Evolutionary conservation across 2,113 vertebrate genomes (phyloP).

Genomic region (Macrotus californicus): DNA sequence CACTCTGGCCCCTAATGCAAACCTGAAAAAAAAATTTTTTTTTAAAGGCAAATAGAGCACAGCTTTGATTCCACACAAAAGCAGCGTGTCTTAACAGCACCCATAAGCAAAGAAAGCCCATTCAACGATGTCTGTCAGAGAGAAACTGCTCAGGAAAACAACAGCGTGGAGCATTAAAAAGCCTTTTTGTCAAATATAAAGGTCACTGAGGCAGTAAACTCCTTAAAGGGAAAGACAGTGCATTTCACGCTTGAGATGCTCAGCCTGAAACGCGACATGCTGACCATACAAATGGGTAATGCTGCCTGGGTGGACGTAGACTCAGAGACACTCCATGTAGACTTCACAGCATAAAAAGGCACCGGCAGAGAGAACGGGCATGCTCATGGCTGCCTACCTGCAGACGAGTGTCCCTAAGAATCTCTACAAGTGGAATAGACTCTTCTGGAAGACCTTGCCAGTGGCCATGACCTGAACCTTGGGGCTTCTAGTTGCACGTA

Average conservation of each 20-base stretch:
- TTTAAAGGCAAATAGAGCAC: slow-evolving; percentile 35
- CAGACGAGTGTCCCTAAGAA: not conserved
- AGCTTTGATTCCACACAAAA: slow-evolving; percentile 59
- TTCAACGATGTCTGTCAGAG: slow-evolving; percentile 76
- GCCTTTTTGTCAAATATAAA: slow-evolving; percentile 76
- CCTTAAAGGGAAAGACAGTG: slow-evolving; percentile 74
- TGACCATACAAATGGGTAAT: slow-evolving; percentile 42
- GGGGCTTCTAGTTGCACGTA: not conserved
- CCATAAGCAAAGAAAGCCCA: slow-evolving; percentile 72
- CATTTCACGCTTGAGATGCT: slow-evolving; percentile 61
- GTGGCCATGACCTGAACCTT: not conserved
- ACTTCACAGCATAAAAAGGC: not conserved
- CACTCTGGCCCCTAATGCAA: slow-evolving; percentile 53
- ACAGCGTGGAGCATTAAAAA: slow-evolving; percentile 75
- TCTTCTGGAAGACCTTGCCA: not conserved
- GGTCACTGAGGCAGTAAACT: slow-evolving; percentile 79
- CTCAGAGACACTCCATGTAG: slow-evolving; percentile 18
- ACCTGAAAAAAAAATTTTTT: slow-evolving; percentile 64
- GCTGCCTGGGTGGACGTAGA: slow-evolving; percentile 20
- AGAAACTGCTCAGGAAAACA: slow-evolving; percentile 76
- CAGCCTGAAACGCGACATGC: not conserved
- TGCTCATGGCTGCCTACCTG: not conserved
- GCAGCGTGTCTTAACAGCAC: slow-evolving; percentile 72
- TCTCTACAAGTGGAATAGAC: not conserved
- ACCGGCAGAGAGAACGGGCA: not conserved